Conservation (phyloP, 2,888 invertebrate genomes). For the Dasypogon diadema region DNA sequence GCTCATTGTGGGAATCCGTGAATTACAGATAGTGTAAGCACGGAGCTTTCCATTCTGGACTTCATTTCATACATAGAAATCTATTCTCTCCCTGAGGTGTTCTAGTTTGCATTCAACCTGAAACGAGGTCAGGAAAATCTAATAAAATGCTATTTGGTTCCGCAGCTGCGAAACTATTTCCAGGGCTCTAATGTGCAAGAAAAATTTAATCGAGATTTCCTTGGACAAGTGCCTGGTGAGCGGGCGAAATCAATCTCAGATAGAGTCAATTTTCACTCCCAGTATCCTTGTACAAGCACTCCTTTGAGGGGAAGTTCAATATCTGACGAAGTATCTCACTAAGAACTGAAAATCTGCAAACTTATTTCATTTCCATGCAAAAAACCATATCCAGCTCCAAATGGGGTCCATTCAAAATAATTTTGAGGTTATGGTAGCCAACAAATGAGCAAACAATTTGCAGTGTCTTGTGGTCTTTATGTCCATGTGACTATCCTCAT, state of each 20-base stretch:
- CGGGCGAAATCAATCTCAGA: constrained; percentile 28
- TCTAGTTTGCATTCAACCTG: not conserved
- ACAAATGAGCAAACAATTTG: constrained; percentile 7
- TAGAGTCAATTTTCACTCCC: constrained; percentile 20
- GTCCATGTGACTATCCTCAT: not conserved
- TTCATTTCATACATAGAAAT: constrained; percentile 2
- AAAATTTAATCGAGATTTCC: not conserved
- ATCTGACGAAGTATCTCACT: not conserved
- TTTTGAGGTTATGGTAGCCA: constrained; percentile 11
- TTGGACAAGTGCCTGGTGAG: not conserved
- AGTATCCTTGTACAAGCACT: constrained; percentile 4
- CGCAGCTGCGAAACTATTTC: constrained; percentile 4
- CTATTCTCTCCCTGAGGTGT: not conserved
- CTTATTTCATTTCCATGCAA: not conserved
- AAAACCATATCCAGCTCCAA: not conserved
- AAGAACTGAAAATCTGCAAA: not conserved
- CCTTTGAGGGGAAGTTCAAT: too few relatives aligned
- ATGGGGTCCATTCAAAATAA: not conserved
- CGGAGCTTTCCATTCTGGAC: not conserved
- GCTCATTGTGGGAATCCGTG: not conserved
- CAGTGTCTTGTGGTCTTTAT: not conserved
- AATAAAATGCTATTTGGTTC: not conserved
- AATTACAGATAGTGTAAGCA: too few relatives aligned
- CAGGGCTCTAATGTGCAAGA: not conserved
- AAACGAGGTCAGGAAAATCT: not conserved